Base-by-base conservation (phyloP, 2,888 invertebrate species). In the Blera fallax region DNA sequence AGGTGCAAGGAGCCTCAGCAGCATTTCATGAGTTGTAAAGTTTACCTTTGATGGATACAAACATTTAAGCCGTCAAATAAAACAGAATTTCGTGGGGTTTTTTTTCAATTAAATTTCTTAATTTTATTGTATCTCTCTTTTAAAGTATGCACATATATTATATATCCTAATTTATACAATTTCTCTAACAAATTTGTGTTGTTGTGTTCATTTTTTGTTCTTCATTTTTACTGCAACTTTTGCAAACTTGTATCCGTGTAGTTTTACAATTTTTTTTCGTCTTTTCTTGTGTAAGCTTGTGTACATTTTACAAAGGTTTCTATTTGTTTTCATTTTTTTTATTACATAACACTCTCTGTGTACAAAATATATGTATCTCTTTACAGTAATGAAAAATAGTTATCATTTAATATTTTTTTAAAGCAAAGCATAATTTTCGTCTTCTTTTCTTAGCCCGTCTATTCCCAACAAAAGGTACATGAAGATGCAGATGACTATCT, bases 151-250 rank as follows among this genome's bases (percentile, higher is more conserved):
- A 74, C 73, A 80, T 73, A 50, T 60, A 50, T 67, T 8, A 34
- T 78, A 64, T 76, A 84, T 65, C 60, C 84, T 84, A 80, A 29
- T 78, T 79, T 84, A 65, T 79, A 84, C 84, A 84, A 56, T 79
- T 84, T 76, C 64, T 84, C 56, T 60, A 84, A 58, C 80, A 80
- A 40, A 70, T 84, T 80, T 78, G 45, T 74, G 43, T 74, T 69
- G 29, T 43, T 78, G 50, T 83, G 50, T 79, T 84, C 11, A 18
- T 43, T n/a, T 69, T 76, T 48, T 62, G 34, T 60, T 70, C 27
- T 52, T 45, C 45, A 48, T 40, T 73, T 70, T 65, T 64, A 74
- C 50, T 84, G 78, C 43, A 34, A 62, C 69, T 78, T 37, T 69
- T 48, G 50, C 37, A n/a, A 8, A 67, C 6, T 50, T 40, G 14